A percentile compares a stretch with the other conserved stretches of the same genome.
Evolutionary conservation across 2,888 invertebrate species (phyloP).

Genomic region (Phalangium opilio): DNA sequence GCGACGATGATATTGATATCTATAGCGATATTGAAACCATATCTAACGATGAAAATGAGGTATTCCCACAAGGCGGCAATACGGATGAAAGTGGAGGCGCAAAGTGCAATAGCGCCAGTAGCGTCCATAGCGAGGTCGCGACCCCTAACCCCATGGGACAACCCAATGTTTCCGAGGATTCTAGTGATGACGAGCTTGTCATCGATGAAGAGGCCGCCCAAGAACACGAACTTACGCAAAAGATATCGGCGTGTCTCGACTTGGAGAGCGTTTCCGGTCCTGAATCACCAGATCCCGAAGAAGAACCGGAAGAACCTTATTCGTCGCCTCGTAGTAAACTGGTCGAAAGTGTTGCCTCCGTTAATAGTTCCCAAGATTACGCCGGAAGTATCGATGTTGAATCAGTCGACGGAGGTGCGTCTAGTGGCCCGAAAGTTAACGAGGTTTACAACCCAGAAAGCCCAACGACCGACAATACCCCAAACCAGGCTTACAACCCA

Average conservation of each 20-base stretch:
- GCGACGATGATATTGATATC: slow-evolving; percentile 39
- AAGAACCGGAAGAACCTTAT: no score
- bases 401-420: not conserved
- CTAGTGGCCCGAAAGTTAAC: no score
- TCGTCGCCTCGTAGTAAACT: slow-evolving; percentile 3
- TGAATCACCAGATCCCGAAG: no score
- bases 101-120: not conserved
- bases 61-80: no score
- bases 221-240: slow-evolving; percentile 2
- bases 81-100: no score
- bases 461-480: no score
- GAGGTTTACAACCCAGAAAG: no score
- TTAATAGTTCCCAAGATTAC: not conserved
- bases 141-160: slow-evolving; percentile 3
- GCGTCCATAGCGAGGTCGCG: not conserved
- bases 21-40: slow-evolving; percentile 44
- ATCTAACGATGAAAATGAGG: not conserved
- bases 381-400: not conserved
- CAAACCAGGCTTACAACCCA: no score
- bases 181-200: slow-evolving; percentile 19
- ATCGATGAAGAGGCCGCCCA: slow-evolving; percentile 17
- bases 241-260: no score
- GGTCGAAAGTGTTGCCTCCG: not conserved
- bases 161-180: slow-evolving; percentile 17
- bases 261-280: no score